A percentile compares a stretch with the other conserved stretches of the same genome.
Conservation (phyloP, 2,113 vertebrate genomes). For the Puma concolor region DNA sequence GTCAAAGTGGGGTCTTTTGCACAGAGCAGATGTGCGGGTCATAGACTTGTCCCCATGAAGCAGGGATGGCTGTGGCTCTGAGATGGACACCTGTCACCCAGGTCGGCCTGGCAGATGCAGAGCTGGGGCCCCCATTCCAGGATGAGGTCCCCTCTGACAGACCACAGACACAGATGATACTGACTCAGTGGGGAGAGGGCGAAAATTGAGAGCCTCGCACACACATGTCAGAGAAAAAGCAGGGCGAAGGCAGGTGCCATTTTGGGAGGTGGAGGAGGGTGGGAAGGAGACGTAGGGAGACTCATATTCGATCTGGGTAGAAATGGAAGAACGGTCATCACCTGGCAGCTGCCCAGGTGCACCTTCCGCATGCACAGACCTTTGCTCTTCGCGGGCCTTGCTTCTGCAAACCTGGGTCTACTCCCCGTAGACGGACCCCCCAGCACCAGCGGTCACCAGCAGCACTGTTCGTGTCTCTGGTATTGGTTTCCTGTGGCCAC, state of each 20-base stretch:
- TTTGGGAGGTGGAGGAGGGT: not conserved
- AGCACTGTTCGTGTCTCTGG: not conserved
- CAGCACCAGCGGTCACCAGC: rapidly evolving
- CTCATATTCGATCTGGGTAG: not conserved
- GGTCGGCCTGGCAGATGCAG: not conserved
- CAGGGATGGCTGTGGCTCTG: not conserved
- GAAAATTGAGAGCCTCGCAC: rapidly evolving
- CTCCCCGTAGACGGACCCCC: not conserved
- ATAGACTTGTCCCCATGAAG: rapidly evolving
- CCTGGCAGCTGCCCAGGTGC: not conserved
- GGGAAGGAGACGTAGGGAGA: not conserved
- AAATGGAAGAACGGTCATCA: not conserved
- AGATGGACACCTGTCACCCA: not conserved
- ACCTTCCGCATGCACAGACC: not conserved
- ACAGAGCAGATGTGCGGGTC: not conserved
- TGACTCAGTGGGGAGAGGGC: rapidly evolving
- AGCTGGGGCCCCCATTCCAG: no score
- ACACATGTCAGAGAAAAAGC: not conserved
- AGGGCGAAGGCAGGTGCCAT: not conserved
- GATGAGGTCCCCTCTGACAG: not conserved
- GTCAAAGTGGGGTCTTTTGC: not conserved
- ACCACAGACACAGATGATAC: not conserved
- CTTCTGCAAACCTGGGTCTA: no score
- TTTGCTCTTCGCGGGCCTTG: rapidly evolving
- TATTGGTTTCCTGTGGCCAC: not conserved